A percentile compares a stretch with the other conserved stretches of the same genome.
Evolutionary conservation across 64 coral and sea anemone genomes (phyloP).

Genomic region (Anthopleura sola): DNA sequence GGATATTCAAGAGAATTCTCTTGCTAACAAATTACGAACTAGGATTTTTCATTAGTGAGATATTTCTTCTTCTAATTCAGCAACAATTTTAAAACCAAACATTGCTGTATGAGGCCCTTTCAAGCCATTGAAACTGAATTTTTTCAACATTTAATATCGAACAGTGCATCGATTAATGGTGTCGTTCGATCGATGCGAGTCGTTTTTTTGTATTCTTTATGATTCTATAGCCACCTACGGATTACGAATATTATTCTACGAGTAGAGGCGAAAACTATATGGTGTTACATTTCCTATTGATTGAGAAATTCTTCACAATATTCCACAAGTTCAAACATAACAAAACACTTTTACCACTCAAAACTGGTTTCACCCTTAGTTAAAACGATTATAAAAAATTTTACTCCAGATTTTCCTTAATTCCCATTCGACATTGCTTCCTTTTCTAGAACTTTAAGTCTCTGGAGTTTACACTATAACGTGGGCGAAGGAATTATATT

Average conservation of each 20-base stretch:
- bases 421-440: too few species aligned
- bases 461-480: too few species aligned
- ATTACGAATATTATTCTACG: not conserved
- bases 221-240: not conserved
- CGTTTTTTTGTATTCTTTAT: not conserved
- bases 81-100: not conserved
- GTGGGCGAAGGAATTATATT: not conserved
- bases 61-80: not conserved
- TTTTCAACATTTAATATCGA: not conserved
- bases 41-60: not conserved
- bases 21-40: not conserved
- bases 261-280: not conserved
- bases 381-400: not conserved
- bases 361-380: not conserved
- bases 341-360: not conserved
- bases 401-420: too few species aligned
- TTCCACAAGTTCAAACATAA: not conserved
- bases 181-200: not conserved
- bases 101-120: not conserved
- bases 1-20: not conserved
- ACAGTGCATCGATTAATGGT: not conserved
- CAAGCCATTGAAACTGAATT: not conserved
- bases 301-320: not conserved
- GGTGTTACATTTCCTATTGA: not conserved
- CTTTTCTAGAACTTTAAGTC: too few species aligned